Base-by-base conservation (phyloP, 2,113 vertebrate genomes). In the Rhegmatorhina hoffmannsi region DNA sequence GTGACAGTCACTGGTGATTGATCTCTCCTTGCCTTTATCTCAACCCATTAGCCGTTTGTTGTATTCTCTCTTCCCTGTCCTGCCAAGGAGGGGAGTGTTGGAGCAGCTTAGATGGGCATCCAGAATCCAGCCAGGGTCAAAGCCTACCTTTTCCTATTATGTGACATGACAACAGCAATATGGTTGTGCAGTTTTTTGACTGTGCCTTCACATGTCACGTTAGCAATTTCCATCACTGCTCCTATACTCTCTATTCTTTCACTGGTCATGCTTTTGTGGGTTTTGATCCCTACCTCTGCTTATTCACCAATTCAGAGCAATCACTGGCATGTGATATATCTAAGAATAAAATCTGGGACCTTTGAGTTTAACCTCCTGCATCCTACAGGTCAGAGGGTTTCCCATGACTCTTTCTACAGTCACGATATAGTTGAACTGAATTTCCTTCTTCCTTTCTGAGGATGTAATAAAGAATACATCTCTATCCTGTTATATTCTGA, bases 31-130 rank as follows among this genome's bases (percentile, higher is more conserved):
- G 9, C 11, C 31, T 21, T 58, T 44, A 36, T 28, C 50, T 44
- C 0, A 0, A 33, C 5, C 21, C 44, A 36, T 7, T 43, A 59
- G 10, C 3, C 21, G 52, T 50, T 33, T 1, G 1, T 46, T 67
- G 12, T 16, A 36, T 59, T 46, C 66, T 72, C 12, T 60, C 40
- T 55, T 47, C 29, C n/a, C 13, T 13, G 5, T 6, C 15, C 44
- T 60, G 52, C 9, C 23, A 5, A 43, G 13, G 18, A 69, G 33
- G 2, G 9, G 6, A 50, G 21, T 21, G 78, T 40, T 19, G 31
- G 5, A 50, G 5, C 0, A 4, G 15, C 25, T 68, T 47, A 53
- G 5, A 7, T 77, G 40, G 33, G 2, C 5, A 16, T 5, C 34
- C 50, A 58, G 9, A 10, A 1, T 43, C 47, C 36, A 50, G 3